Percentiles rank a stretch among this genome's conserved stretches.
Conservation (phyloP, 1,140 invertebrate species). For the Tetraneura akinire region DNA sequence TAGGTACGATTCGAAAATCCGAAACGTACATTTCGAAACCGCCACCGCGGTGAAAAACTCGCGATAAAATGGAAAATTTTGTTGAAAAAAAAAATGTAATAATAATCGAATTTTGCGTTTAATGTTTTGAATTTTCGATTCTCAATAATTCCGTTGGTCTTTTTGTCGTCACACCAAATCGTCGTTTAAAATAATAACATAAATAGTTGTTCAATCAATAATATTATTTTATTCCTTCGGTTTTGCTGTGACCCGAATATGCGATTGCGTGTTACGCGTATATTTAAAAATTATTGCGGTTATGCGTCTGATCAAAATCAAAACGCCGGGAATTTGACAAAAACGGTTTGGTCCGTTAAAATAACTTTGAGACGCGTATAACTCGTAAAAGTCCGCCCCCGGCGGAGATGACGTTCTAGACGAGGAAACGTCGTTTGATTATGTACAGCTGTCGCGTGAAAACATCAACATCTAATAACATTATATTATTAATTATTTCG, state of each 20-base stretch:
- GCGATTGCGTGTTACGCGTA: not conserved
- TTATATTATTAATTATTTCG: slow-evolving; percentile 4
- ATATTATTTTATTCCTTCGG: no score
- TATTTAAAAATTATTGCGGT: not conserved
- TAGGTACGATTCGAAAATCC: no score
- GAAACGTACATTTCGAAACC: no score
- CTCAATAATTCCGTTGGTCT: no score
- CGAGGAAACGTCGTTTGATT: not conserved
- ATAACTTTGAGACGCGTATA: not conserved
- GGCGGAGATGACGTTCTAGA: not conserved
- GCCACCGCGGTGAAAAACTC: no score
- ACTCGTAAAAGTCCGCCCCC: not conserved
- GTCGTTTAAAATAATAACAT: no score
- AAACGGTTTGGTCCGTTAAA: slow-evolving; percentile 1
- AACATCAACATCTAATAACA: slow-evolving; percentile 4
- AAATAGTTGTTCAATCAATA: no score
- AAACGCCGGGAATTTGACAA: not conserved
- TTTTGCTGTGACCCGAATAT: not conserved
- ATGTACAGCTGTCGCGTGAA: not conserved
- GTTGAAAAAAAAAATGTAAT: no score
- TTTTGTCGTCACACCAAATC: no score
- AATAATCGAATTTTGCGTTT: no score
- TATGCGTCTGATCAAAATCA: not conserved
- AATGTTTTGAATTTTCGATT: no score
- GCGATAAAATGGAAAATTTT: no score